These are phyloP conservation scores for Metalampra italica DNA, from an alignment of 2,888 invertebrate genomes.

Conservation along the genomic window DNA sequence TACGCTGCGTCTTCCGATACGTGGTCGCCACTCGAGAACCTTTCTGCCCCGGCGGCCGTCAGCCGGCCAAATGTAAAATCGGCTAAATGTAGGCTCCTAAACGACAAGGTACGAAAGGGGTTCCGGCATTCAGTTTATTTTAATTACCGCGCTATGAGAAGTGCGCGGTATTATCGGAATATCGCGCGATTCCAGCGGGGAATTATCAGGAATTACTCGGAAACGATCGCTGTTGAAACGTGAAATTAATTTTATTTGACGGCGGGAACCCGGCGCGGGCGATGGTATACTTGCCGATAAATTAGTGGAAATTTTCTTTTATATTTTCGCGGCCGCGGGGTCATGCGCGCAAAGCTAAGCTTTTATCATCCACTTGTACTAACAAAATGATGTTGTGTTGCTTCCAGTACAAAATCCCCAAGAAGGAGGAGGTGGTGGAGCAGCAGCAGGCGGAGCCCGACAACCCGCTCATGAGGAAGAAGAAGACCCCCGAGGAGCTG, in stretches of 20 bases:
- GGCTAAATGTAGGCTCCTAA: too few species aligned
- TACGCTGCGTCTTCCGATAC: too few species aligned
- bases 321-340: too few species aligned
- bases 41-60: too few species aligned
- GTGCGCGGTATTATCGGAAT: not conserved
- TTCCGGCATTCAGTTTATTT: constrained; percentile 4
- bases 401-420: constrained; percentile 98
- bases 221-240: not conserved
- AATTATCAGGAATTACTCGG: not conserved
- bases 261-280: too few species aligned
- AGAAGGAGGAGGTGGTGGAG: constrained; percentile 95
- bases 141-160: constrained; percentile 1
- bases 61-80: too few species aligned
- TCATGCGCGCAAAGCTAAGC: too few species aligned
- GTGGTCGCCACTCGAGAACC: too few species aligned
- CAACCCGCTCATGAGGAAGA: constrained; percentile 97
- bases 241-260: not conserved
- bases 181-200: not conserved
- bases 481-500: constrained; percentile 98
- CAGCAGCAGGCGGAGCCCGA: constrained; percentile 91
- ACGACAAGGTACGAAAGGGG: not conserved
- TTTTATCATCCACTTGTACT: too few species aligned
- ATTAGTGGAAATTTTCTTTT: too few species aligned
- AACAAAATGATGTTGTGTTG: not conserved
- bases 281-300: too few species aligned